Percentiles rank a stretch among this genome's conserved stretches.
phyloP scores from a whole-genome alignment of 2,113 vertebrate species.

The Callorhinus ursinus region DNA sequence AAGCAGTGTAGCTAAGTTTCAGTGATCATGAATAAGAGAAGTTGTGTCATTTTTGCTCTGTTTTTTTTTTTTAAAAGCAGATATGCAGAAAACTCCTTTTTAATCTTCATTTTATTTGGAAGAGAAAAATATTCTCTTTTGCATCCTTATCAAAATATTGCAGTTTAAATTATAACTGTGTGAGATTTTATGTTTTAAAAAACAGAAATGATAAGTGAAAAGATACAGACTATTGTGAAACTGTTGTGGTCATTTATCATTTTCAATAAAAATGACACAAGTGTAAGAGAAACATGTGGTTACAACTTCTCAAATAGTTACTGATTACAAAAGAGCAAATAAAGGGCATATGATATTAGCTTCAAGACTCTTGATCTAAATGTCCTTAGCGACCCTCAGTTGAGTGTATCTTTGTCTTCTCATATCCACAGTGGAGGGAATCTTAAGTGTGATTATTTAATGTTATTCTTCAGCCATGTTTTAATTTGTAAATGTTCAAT shows the following conservation, averaged over 20 bases:
- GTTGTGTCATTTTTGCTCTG: background rate
- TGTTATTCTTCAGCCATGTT: background rate
- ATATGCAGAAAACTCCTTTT: background rate
- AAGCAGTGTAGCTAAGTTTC: background rate
- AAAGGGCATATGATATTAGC: background rate
- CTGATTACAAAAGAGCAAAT: background rate
- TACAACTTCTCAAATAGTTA: background rate
- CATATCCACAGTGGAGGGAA: background rate
- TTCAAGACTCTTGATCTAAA: background rate
- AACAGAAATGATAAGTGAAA: background rate
- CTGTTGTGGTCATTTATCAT: background rate
- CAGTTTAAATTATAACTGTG: background rate
- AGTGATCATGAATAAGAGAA: background rate
- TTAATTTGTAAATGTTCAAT: background rate
- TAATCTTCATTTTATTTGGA: background rate
- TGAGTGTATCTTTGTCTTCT: background rate
- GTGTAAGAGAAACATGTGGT: background rate
- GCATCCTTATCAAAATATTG: background rate
- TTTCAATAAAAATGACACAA: background rate
- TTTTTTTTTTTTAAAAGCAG: background rate
- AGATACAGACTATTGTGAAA: background rate
- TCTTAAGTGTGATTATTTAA: background rate
- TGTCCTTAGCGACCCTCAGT: background rate
- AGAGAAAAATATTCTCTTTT: background rate
- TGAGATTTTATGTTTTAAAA: background rate